These are phyloP conservation scores for Enteromius afrohamiltoni DNA, from an alignment of 2,797 vertebrate genomes.

Conservation along the genomic window DNA sequence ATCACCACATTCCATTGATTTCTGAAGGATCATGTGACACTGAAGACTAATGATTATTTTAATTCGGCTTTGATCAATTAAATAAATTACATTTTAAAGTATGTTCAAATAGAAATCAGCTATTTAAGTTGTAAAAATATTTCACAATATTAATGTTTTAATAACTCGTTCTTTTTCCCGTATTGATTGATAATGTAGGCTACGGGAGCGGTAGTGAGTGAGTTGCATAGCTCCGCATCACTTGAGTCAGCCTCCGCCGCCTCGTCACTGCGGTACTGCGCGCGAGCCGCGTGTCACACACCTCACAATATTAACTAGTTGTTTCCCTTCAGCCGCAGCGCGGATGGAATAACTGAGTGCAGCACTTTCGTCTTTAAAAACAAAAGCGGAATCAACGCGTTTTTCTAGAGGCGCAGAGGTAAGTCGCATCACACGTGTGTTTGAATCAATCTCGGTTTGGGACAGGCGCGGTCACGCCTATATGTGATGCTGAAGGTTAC, in stretches of 20 bases:
- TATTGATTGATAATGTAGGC: no score
- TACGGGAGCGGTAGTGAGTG: no score
- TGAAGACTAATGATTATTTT: neutral
- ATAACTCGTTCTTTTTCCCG: no score
- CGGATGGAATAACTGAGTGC: neutral
- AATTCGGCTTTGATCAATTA: neutral
- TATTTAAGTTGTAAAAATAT: neutral
- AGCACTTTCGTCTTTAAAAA: neutral
- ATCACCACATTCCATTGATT: neutral
- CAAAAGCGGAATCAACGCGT: slow-evolving; percentile 51
- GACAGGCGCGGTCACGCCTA: slow-evolving; percentile 10
- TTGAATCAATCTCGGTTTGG: slow-evolving; percentile 10
- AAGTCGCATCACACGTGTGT: slow-evolving; percentile 49
- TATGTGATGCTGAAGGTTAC: slow-evolving; percentile 14
- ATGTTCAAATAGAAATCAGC: neutral
- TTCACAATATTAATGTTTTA: neutral
- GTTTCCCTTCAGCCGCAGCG: neutral
- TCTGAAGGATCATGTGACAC: neutral
- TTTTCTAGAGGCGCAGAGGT: slow-evolving; percentile 53
- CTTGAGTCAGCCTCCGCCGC: neutral
- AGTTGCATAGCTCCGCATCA: no score
- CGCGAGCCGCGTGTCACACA: slow-evolving; percentile 5
- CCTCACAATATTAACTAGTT: slow-evolving; percentile 21
- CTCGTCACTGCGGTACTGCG: slow-evolving; percentile 49
- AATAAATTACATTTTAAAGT: neutral